phyloP scores from a whole-genome alignment of 1,140 invertebrate species.

The Aleiodes sp. region DNA sequence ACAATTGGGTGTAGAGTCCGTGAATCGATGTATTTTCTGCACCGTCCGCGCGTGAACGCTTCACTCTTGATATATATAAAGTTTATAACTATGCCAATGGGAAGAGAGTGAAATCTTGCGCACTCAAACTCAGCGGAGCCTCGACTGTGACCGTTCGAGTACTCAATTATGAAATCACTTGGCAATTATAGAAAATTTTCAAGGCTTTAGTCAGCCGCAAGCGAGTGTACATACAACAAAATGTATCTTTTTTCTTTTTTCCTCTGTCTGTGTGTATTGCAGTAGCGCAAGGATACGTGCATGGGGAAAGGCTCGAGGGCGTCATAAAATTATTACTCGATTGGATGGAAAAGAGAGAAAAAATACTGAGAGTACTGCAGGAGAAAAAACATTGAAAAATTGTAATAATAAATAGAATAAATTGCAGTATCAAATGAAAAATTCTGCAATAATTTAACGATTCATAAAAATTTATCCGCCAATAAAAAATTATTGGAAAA shows the following conservation, averaged over 20 bases:
- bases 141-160: conserved; percentile 26
- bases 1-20: background rate
- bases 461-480: background rate
- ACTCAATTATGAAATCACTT: conserved; percentile 46
- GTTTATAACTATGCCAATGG: background rate
- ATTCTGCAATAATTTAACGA: background rate
- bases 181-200: conserved; percentile 54
- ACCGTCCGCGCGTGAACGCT: background rate
- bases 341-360: background rate
- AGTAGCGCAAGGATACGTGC: conserved; percentile 7
- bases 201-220: conserved; percentile 44
- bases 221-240: background rate
- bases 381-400: background rate
- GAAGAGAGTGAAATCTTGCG: conserved; percentile 15
- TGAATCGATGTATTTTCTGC: conserved; percentile 2
- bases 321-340: conserved; percentile 10
- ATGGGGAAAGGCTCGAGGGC: conserved; percentile 14
- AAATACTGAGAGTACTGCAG: background rate
- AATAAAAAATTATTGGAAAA: conserved; percentile 4
- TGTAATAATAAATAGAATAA: background rate
- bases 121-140: background rate
- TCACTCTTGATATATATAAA: background rate
- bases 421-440: background rate
- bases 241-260: background rate
- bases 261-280: background rate